Conservation (phyloP, 1,140 invertebrate species). For the Halesus radiatus region DNA sequence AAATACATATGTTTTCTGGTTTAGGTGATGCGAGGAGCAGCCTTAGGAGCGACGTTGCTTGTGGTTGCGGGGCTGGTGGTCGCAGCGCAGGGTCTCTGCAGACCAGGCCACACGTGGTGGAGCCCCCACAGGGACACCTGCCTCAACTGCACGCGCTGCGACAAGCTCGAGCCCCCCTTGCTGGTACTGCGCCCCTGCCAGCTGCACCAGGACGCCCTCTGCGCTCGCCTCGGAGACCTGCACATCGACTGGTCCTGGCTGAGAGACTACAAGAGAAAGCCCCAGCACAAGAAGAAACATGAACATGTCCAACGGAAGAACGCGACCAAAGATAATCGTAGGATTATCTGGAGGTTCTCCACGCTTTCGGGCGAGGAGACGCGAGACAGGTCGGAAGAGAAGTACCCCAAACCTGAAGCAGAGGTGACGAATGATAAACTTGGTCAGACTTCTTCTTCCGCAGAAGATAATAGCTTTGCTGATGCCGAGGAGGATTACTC, state of each 20-base stretch:
- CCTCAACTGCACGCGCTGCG: conserved; percentile 75
- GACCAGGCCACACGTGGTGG: conserved; percentile 72
- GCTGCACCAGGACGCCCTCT: conserved; percentile 75
- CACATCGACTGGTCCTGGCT: conserved; percentile 71
- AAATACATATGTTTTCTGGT: not conserved
- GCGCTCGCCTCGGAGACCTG: conserved; percentile 73
- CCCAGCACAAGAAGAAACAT: conserved; percentile 38
- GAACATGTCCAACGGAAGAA: conserved; percentile 16
- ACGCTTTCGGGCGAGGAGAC: conserved; percentile 38
- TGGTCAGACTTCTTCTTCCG: conserved; percentile 50
- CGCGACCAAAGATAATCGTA: conserved; percentile 8
- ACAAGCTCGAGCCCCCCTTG: conserved; percentile 64
- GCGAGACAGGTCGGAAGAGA: not conserved
- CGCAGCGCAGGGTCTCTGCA: conserved; percentile 64
- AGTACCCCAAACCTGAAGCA: not conserved
- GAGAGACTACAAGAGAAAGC: conserved; percentile 40
- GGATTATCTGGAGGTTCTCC: conserved; percentile 41
- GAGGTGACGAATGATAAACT: conserved; percentile 57
- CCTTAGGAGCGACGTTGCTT: conserved; percentile 53
- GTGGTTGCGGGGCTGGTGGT: conserved; percentile 61
- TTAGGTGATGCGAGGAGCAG: conserved; percentile 56
- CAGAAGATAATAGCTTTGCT: conserved; percentile 50
- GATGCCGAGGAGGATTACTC: conserved; percentile 21
- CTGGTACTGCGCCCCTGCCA: conserved; percentile 77
- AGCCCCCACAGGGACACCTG: conserved; percentile 71